A percentile compares a stretch with the other conserved stretches of the same genome.
Conservation (phyloP, 2,113 vertebrate species). For the Pseudolaguvia tuberculata region DNA sequence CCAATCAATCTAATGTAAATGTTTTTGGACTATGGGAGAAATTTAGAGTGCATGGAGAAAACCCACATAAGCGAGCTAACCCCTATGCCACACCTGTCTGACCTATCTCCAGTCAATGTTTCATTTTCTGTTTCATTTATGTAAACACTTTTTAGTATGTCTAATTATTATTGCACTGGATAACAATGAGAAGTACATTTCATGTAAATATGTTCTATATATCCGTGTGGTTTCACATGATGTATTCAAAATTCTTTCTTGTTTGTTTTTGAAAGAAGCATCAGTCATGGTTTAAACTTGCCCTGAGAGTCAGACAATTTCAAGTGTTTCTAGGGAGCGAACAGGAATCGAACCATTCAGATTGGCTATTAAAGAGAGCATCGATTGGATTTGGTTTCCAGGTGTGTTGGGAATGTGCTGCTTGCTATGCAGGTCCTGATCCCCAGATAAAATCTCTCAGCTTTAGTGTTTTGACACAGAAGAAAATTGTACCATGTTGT, state of each 20-base stretch:
- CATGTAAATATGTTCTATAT: neutral
- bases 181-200: neutral
- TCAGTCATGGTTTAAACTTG: neutral
- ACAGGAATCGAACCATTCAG: constrained; percentile 4
- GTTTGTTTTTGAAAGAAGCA: neutral
- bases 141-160: neutral
- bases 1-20: too few relatives aligned
- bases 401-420: constrained; percentile 3
- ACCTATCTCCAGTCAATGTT: too few relatives aligned
- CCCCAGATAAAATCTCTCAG: constrained; percentile 23
- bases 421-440: constrained; percentile 7
- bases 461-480: constrained; percentile 28
- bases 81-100: too few relatives aligned
- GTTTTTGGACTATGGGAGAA: too few relatives aligned
- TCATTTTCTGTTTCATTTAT: too few relatives aligned
- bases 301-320: neutral
- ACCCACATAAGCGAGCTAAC: too few relatives aligned
- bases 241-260: neutral
- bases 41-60: too few relatives aligned
- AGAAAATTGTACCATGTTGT: constrained; percentile 8
- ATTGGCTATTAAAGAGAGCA: constrained; percentile 5
- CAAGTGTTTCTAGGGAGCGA: neutral
- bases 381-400: constrained; percentile 23
- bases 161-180: neutral
- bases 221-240: neutral